These are phyloP conservation scores for Bicyclus anynana DNA, from an alignment of 1,140 invertebrate genomes.

Conservation along the genomic window DNA sequence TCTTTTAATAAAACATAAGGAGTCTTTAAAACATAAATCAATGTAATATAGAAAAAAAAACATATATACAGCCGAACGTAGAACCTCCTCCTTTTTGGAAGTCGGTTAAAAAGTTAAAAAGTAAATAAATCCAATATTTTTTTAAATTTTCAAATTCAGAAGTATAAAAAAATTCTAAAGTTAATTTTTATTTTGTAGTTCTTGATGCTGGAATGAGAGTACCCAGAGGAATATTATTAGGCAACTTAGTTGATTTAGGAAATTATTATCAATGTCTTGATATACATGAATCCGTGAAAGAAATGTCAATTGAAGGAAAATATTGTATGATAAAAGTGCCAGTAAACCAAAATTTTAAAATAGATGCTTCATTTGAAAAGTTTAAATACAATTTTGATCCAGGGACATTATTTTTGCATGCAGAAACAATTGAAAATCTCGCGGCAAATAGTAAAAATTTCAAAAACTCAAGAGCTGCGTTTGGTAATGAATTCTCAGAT, in stretches of 20 bases:
- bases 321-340: slow-evolving; percentile 36
- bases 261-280: slow-evolving; percentile 12
- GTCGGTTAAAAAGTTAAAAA: no score
- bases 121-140: no score
- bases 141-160: no score
- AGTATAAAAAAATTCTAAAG: no score
- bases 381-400: slow-evolving; percentile 1
- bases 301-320: slow-evolving; percentile 40
- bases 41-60: no score
- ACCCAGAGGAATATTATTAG: slow-evolving; percentile 16
- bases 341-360: slow-evolving; percentile 7
- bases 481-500: not conserved
- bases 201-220: slow-evolving; percentile 14
- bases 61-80: no score
- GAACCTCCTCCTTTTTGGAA: no score
- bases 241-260: slow-evolving; percentile 9
- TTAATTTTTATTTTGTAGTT: slow-evolving; percentile 11
- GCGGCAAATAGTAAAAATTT: not conserved
- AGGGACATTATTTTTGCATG: slow-evolving; percentile 1
- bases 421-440: not conserved
- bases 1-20: no score
- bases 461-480: not conserved
- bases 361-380: not conserved
- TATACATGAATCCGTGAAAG: slow-evolving; percentile 8
- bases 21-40: no score